Percentiles rank a stretch among this genome's conserved stretches.
Evolutionary conservation across 2,888 invertebrate genomes (phyloP).

Genomic region (Sabatieria punctata): DNA sequence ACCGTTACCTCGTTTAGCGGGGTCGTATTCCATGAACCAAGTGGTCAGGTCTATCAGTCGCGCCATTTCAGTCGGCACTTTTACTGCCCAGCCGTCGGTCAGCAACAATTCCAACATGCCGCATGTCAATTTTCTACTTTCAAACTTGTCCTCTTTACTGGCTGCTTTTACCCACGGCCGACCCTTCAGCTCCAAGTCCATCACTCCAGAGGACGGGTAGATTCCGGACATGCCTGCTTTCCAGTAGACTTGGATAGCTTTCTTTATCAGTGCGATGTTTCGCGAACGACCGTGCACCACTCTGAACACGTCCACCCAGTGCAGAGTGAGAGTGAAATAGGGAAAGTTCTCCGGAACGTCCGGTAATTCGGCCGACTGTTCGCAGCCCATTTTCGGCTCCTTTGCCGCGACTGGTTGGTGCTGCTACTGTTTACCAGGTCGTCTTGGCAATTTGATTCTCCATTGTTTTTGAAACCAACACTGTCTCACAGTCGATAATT

Average conservation of each 20-base stretch:
- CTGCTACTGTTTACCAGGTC: too few relatives aligned
- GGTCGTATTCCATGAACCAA: neutral
- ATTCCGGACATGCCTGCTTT: neutral
- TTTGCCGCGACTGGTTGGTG: too few relatives aligned
- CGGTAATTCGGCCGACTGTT: too few relatives aligned
- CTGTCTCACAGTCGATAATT: too few relatives aligned
- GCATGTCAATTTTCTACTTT: neutral
- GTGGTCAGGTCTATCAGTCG: neutral
- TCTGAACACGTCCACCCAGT: neutral
- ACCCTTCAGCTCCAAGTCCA: neutral
- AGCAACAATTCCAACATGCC: conserved; percentile 1
- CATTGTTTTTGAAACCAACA: too few relatives aligned
- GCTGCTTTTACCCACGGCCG: neutral
- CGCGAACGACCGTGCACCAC: neutral
- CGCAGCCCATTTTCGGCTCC: too few relatives aligned
- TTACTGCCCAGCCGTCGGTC: conserved; percentile 3
- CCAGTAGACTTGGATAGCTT: neutral
- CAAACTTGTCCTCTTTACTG: neutral
- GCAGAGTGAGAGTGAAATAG: neutral
- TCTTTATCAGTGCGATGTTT: neutral
- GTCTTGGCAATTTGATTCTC: too few relatives aligned
- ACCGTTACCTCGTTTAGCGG: neutral
- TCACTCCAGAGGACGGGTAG: neutral
- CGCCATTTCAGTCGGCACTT: neutral
- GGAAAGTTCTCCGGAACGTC: neutral